Evolutionary conservation across 2,888 invertebrate genomes (phyloP).

Genomic region (Eupithecia exiguata): DNA sequence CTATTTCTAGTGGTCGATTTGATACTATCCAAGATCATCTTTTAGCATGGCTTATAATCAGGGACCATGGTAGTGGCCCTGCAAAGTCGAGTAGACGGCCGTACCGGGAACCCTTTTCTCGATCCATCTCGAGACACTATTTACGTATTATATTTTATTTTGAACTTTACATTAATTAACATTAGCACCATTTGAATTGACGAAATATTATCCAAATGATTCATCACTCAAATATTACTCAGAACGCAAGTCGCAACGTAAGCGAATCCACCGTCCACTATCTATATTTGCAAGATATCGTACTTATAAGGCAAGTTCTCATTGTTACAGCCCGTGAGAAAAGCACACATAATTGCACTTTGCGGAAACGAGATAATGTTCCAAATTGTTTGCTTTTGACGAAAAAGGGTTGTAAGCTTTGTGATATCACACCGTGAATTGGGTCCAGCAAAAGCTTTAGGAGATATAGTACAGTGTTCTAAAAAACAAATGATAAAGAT

Average conservation of each 20-base stretch:
- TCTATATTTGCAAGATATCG: slow-evolving; percentile 44
- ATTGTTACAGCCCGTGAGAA: slow-evolving; percentile 69
- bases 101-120: too few relatives aligned
- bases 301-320: slow-evolving; percentile 29
- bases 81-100: too few relatives aligned
- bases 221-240: slow-evolving; percentile 6
- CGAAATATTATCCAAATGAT: not conserved
- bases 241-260: slow-evolving; percentile 11
- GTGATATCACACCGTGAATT: slow-evolving; percentile 6
- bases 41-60: not conserved
- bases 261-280: slow-evolving; percentile 23
- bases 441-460: slow-evolving; percentile 2
- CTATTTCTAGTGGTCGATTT: not conserved
- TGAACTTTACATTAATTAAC: not conserved
- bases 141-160: not conserved
- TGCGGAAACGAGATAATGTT: slow-evolving; percentile 74
- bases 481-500: not conserved
- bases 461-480: not conserved
- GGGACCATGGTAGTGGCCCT: too few relatives aligned
- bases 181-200: not conserved
- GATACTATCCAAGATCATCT: not conserved
- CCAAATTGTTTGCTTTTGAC: slow-evolving; percentile 26
- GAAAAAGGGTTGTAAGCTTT: slow-evolving; percentile 31
- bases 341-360: slow-evolving; percentile 65
- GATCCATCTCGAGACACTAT: too few relatives aligned